Percentiles rank a stretch among this genome's conserved stretches.
phyloP scores from a whole-genome alignment of 1,140 invertebrate genomes.

The Vanessa tameamea region DNA sequence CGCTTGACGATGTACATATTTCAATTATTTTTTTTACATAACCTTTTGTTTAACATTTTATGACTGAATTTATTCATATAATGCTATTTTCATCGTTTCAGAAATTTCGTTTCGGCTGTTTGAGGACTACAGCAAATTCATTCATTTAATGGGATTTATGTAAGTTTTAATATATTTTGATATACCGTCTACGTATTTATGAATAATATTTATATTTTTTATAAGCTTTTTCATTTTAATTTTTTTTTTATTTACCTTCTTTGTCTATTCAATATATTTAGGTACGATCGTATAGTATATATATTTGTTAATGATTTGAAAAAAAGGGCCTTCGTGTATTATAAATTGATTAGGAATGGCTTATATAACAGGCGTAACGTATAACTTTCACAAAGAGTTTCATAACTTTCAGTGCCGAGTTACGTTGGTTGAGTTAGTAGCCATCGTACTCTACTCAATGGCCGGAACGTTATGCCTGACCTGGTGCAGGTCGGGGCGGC shows the following conservation, averaged over 20 bases:
- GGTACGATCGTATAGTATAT: too few species aligned
- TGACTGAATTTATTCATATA: not conserved
- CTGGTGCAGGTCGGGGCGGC: constrained; percentile 22
- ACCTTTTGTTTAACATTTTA: too few species aligned
- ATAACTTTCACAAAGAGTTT: constrained; percentile 8
- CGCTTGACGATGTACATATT: too few species aligned
- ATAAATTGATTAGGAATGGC: not conserved
- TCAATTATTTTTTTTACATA: too few species aligned
- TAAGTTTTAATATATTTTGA: constrained; percentile 24
- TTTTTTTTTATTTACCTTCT: too few species aligned
- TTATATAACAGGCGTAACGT: constrained; percentile 6
- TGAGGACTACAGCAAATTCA: not conserved
- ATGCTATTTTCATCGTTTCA: constrained; percentile 14
- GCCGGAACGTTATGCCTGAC: constrained; percentile 32
- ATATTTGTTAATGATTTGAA: too few species aligned
- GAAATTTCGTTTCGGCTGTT: constrained; percentile 13
- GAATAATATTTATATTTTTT: too few species aligned
- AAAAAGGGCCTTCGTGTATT: too few species aligned
- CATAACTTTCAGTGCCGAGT: constrained; percentile 6
- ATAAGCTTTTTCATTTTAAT: too few species aligned
- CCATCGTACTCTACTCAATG: constrained; percentile 27
- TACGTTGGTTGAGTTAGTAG: constrained; percentile 14
- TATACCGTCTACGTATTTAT: not conserved
- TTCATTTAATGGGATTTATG: constrained; percentile 38
- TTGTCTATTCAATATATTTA: too few species aligned